These are phyloP conservation scores for Phlogophora meticulosa DNA, from an alignment of 2,888 invertebrate species.

Conservation along the genomic window DNA sequence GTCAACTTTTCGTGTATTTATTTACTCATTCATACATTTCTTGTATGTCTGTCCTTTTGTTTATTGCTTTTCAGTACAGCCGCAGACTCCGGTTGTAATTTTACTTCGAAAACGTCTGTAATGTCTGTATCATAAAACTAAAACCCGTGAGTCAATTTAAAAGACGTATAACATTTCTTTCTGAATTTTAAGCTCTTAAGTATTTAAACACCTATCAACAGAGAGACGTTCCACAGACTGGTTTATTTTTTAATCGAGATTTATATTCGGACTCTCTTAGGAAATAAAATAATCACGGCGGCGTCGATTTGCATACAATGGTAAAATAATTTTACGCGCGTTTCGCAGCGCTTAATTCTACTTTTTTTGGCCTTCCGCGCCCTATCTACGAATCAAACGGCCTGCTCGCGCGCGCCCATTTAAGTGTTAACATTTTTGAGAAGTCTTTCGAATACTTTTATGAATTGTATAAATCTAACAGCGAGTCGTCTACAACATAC, in stretches of 20 bases:
- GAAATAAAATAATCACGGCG: constrained; percentile 91
- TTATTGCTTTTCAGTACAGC: constrained; percentile 71
- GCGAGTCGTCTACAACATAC: constrained; percentile 32
- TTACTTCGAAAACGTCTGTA: constrained; percentile 68
- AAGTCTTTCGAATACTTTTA: constrained; percentile 72
- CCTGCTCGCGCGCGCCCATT: constrained; percentile 83
- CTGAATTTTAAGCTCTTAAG: constrained; percentile 63
- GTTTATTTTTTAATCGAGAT: constrained; percentile 88
- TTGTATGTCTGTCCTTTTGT: constrained; percentile 78
- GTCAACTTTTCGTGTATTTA: constrained; percentile 83
- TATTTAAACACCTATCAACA: constrained; percentile 83
- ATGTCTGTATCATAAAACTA: constrained; percentile 73
- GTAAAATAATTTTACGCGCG: constrained; percentile 92
- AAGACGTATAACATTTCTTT: constrained; percentile 52
- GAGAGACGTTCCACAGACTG: constrained; percentile 78
- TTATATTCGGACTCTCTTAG: constrained; percentile 89
- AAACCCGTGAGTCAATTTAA: constrained; percentile 69
- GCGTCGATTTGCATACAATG: constrained; percentile 91
- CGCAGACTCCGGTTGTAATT: constrained; percentile 59
- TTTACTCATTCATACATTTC: constrained; percentile 84
- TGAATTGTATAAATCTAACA: constrained; percentile 66
- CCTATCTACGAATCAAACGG: constrained; percentile 90
- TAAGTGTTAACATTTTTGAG: constrained; percentile 89
- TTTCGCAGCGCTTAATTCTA: constrained; percentile 90
- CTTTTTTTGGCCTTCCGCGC: constrained; percentile 89